Conservation (phyloP, 2,888 invertebrate species). For the Seira ritae region DNA sequence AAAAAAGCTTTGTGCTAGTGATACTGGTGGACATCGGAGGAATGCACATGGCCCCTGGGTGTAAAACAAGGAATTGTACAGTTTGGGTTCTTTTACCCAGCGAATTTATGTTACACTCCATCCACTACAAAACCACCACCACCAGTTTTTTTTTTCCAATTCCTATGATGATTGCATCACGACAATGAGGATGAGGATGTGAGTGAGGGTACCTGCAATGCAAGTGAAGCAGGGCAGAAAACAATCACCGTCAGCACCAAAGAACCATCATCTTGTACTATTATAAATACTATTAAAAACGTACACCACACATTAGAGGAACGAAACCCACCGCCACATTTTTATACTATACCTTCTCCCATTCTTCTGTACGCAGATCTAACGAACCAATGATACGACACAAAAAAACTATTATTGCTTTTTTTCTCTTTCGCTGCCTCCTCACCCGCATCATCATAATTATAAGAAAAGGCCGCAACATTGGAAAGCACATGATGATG, state of each 20-base stretch:
- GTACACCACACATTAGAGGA: not conserved
- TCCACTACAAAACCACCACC: not conserved
- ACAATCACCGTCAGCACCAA: constrained; percentile 4
- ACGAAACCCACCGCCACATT: constrained; percentile 5
- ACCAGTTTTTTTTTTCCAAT: not conserved
- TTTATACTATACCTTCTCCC: not conserved
- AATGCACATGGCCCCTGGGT: constrained; percentile 73
- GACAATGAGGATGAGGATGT: constrained; percentile 4
- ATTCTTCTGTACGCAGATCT: constrained; percentile 13
- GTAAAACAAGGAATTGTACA: constrained; percentile 65
- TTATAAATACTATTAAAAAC: constrained; percentile 46
- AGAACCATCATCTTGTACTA: constrained; percentile 27
- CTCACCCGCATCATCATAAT: constrained; percentile 41
- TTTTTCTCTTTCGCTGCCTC: not conserved
- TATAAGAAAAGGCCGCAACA: constrained; percentile 11
- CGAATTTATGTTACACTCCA: too few relatives aligned
- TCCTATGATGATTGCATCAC: not conserved
- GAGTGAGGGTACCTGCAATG: not conserved
- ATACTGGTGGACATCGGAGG: constrained; percentile 61
- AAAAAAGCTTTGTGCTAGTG: not conserved
- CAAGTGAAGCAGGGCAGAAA: not conserved
- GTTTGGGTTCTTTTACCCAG: not conserved
- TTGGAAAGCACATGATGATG: not conserved
- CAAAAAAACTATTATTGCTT: constrained; percentile 16
- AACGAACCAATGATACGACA: constrained; percentile 35